Base-by-base conservation (phyloP, 1,140 invertebrate genomes). In the Harlomillsia oculata region DNA sequence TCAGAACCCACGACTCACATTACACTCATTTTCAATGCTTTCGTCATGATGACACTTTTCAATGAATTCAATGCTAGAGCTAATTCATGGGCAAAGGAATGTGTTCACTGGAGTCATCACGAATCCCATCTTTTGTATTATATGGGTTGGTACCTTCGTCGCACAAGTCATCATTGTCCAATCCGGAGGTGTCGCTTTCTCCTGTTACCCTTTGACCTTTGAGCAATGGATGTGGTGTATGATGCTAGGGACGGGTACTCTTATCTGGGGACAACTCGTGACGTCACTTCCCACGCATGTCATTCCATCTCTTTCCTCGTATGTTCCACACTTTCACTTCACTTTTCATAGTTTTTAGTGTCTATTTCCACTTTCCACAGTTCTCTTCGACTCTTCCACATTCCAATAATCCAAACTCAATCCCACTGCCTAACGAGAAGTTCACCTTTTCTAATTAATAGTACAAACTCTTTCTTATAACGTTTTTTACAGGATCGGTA, bases 41-140 rank as follows among this genome's bases (percentile, higher is more conserved):
- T 83, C 71, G 82, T 83, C 44, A 77, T 84, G 75, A 83, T 84
- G 82, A 83, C 82, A 3, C 71, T 83, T 14, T 83, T 82, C 71
- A 83, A 84, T 69, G 82, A 83, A 70, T 74, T 83, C 52, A 83
- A 84, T 68, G 74, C 81, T 26, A 68, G 82, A 16, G 83, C n/a
- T 84, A 72, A 82, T 83, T 65, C 81, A 84, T 68, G 80, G 81
- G 28, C 77, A 83, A 68, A 70, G 80, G 43, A 83, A 83, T 69
- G 76, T 83, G 46, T 79, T 82, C 63, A 69, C 74, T 62, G 78
- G 78, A 26, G 70, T 83, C 32, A 72, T 76, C 59, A 72, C 74
- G 6, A 84, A 84, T 71, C 76, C 77, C 9, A 78, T 82, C 56
- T 83, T 82, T 69, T 75, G 77, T 66, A 67, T 67, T 23, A 83